A percentile compares a stretch with the other conserved stretches of the same genome.
phyloP scores from a whole-genome alignment of 1,140 invertebrate species.

The Brachionus rotundiformis region DNA sequence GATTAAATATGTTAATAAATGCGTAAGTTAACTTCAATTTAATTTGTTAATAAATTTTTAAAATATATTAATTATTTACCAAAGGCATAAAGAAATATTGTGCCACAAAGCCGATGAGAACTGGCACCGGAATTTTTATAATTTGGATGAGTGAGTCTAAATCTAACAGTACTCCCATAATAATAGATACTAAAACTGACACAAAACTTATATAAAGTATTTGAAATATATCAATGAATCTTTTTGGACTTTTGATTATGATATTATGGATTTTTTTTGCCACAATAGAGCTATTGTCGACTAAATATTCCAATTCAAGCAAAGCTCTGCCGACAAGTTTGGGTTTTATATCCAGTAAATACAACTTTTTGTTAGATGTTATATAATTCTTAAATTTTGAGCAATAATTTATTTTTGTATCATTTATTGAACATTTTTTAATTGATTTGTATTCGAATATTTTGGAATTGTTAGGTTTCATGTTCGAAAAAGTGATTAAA shows the following conservation, averaged over 20 bases:
- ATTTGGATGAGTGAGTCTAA: slow-evolving; percentile 24
- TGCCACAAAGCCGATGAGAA: slow-evolving; percentile 34
- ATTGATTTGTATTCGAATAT: slow-evolving; percentile 22
- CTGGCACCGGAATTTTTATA: slow-evolving; percentile 27
- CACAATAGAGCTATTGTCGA: not conserved
- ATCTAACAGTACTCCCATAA: slow-evolving; percentile 45
- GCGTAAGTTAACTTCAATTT: slow-evolving; percentile 2
- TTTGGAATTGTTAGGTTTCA: slow-evolving; percentile 2
- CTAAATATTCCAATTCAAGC: not conserved
- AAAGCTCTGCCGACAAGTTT: slow-evolving; percentile 20
- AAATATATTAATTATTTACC: not conserved
- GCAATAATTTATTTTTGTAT: not conserved
- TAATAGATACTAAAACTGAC: not conserved
- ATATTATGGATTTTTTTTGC: not conserved
- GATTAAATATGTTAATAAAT: slow-evolving; percentile 37
- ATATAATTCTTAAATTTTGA: slow-evolving; percentile 17
- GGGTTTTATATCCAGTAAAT: not conserved
- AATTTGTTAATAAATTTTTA: not conserved
- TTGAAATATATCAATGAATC: slow-evolving; percentile 49
- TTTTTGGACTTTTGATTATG: slow-evolving; percentile 2
- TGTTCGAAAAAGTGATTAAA: not conserved
- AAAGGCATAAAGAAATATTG: slow-evolving; percentile 52
- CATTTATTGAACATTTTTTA: slow-evolving; percentile 21
- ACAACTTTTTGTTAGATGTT: not conserved
- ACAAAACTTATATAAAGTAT: slow-evolving; percentile 28